Percentiles rank a stretch among this genome's conserved stretches.
phyloP scores from a whole-genome alignment of 2,797 vertebrate species.

The Okamejei kenojei region DNA sequence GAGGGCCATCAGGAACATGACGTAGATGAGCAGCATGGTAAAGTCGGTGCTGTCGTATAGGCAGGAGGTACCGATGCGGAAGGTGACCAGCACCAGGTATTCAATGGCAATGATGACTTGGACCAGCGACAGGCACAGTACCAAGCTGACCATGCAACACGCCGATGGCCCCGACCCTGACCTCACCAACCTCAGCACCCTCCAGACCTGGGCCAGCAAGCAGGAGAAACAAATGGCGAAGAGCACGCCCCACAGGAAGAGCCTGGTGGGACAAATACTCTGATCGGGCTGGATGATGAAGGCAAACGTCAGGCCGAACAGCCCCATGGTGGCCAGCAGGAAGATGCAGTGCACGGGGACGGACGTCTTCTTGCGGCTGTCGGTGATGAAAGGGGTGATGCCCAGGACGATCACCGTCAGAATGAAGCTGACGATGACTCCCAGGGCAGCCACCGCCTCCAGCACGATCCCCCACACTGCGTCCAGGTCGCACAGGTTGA shows the following conservation, averaged over 20 bases:
- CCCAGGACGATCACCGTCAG: constrained; percentile 52
- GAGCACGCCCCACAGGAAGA: constrained; percentile 78
- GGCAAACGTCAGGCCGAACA: constrained; percentile 78
- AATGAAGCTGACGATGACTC: constrained; percentile 56
- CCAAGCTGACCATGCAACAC: constrained; percentile 57
- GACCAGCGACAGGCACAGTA: constrained; percentile 61
- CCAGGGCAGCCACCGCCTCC: constrained; percentile 59
- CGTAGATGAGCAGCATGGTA: constrained; percentile 76
- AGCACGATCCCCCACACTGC: constrained; percentile 75
- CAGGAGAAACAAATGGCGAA: constrained; percentile 80
- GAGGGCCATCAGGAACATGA: constrained; percentile 68
- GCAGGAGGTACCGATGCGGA: constrained; percentile 54
- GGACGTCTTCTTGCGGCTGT: constrained; percentile 54
- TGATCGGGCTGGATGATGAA: constrained; percentile 69
- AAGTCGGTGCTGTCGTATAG: constrained; percentile 62
- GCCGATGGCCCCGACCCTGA: constrained; percentile 51
- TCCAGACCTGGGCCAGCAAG: constrained; percentile 69
- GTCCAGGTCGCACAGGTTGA: constrained; percentile 64
- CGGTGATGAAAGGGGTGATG: constrained; percentile 57
- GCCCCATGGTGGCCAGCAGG: constrained; percentile 66
- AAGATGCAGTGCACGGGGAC: constrained; percentile 66
- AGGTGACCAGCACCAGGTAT: constrained; percentile 61
- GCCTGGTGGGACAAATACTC: constrained; percentile 68
- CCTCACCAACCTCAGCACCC: constrained; percentile 61
- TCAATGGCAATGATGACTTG: constrained; percentile 73